phyloP scores from a whole-genome alignment of 2,113 vertebrate species.

The Lagopus muta region DNA sequence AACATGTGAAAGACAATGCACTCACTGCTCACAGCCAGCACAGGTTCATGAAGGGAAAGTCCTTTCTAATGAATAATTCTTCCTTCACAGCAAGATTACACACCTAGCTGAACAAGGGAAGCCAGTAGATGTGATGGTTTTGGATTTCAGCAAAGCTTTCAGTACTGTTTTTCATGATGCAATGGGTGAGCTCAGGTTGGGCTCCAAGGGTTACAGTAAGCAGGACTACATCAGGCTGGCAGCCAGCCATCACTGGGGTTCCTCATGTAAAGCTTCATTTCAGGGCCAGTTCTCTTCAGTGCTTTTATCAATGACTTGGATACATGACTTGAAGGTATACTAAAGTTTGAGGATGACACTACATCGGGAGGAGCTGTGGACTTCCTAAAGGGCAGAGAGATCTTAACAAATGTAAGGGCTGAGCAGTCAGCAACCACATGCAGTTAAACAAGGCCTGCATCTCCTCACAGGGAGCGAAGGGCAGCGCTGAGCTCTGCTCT shows the following conservation, averaged over 20 bases:
- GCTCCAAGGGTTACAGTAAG: not conserved
- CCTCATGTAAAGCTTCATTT: not conserved
- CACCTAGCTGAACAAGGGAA: not conserved
- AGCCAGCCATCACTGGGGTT: not conserved
- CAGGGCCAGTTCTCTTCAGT: not conserved
- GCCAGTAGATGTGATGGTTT: not conserved
- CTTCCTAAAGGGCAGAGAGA: not conserved
- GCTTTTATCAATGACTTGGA: not conserved
- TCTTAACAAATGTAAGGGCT: not conserved
- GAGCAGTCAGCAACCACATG: not conserved
- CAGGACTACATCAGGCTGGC: not conserved
- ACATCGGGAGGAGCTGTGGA: not conserved
- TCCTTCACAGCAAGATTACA: not conserved
- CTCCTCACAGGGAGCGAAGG: too few species aligned
- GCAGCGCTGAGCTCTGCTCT: too few species aligned
- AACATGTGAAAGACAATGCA: not conserved
- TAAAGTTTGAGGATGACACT: not conserved
- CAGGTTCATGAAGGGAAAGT: not conserved
- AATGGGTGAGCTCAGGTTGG: not conserved
- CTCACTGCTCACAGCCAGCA: not conserved
- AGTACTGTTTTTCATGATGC: not conserved
- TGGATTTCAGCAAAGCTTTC: not conserved
- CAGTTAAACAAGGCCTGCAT: not conserved
- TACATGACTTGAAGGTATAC: not conserved
- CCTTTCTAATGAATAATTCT: not conserved